A percentile compares a stretch with the other conserved stretches of the same genome.
These are phyloP conservation scores for Volucella zonaria DNA, from an alignment of 2,888 invertebrate genomes.

Conservation along the genomic window DNA sequence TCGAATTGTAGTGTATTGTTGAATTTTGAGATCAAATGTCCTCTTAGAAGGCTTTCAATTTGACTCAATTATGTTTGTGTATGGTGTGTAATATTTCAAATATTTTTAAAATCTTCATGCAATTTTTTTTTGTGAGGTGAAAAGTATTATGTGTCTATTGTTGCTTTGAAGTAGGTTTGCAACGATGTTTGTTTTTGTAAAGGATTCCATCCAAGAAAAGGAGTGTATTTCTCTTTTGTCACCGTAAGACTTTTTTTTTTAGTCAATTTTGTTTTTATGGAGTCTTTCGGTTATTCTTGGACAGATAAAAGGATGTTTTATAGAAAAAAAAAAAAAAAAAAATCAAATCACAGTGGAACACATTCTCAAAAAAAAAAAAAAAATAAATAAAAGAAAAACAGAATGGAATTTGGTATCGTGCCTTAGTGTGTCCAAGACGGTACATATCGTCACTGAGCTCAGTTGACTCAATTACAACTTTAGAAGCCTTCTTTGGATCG, in stretches of 20 bases:
- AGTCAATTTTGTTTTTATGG: constrained; percentile 31
- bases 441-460: constrained; percentile 95
- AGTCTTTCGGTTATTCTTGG: constrained; percentile 43
- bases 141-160: not conserved
- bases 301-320: constrained; percentile 12
- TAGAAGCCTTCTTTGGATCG: constrained; percentile 92
- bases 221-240: constrained; percentile 2
- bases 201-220: constrained; percentile 39
- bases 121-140: not conserved
- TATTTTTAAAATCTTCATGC: not conserved
- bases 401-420: constrained; percentile 85
- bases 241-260: constrained; percentile 24
- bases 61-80: constrained; percentile 30
- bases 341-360: constrained; percentile 22
- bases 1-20: constrained; percentile 2
- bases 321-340: constrained; percentile 17
- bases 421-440: constrained; percentile 99
- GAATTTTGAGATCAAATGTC: constrained; percentile 40
- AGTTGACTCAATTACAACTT: constrained; percentile 91
- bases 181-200: constrained; percentile 9
- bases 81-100: not conserved
- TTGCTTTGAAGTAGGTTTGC: constrained; percentile 47
- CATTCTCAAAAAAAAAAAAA: constrained; percentile 15
- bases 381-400: constrained; percentile 8
- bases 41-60: constrained; percentile 48